A percentile compares a stretch with the other conserved stretches of the same genome.
These are phyloP conservation scores for human DNA, from an alignment of 2,113 vertebrate species.

Conservation along the genomic window DNA sequence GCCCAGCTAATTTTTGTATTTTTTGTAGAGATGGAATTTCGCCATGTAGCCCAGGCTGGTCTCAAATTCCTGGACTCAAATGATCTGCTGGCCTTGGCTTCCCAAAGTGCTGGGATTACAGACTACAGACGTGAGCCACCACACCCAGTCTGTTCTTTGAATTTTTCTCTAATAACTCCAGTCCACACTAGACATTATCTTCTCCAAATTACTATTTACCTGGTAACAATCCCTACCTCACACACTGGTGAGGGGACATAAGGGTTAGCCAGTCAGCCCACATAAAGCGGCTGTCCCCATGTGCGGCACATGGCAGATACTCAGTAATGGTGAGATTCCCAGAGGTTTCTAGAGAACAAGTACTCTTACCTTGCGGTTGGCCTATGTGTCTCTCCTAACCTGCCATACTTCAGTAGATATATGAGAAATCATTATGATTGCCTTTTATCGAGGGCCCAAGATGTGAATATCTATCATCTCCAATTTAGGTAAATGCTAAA, in stretches of 20 bases:
- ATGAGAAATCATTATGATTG: neutral
- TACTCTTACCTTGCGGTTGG: neutral
- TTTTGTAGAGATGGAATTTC: too few species aligned
- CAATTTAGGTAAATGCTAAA: slow-evolving; percentile 22
- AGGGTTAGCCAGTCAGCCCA: neutral
- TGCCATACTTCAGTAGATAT: neutral
- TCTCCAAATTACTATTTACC: slow-evolving; percentile 12
- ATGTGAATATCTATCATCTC: neutral
- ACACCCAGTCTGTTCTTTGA: neutral
- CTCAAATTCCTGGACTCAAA: too few species aligned
- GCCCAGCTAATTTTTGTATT: too few species aligned
- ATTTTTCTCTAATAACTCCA: slow-evolving; percentile 11
- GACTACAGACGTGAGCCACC: too few species aligned
- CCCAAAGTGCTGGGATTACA: too few species aligned
- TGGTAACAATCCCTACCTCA: neutral
- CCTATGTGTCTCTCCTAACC: neutral
- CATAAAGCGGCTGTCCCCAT: neutral
- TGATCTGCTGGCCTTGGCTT: too few species aligned
- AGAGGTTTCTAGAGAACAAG: neutral
- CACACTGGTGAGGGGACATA: neutral
- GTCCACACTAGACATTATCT: neutral
- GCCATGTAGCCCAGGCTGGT: too few species aligned
- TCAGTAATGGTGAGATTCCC: neutral
- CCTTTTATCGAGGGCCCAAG: neutral
- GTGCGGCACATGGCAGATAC: neutral